Base-by-base conservation (phyloP, 2,888 invertebrate species). In the Scaptomyza tumidula region DNA sequence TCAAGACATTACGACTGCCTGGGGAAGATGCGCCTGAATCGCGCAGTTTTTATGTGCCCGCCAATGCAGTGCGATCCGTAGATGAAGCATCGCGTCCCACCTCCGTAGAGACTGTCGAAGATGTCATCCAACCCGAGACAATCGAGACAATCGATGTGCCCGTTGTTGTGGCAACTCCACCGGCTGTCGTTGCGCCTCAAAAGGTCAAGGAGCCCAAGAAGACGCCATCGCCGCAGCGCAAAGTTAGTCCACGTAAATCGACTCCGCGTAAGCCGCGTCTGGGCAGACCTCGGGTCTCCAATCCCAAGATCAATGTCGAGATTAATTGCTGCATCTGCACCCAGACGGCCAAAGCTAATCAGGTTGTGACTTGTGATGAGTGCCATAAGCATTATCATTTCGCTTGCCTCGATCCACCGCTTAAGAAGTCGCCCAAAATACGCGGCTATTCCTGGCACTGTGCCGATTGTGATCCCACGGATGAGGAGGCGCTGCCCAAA, bases 381-480 rank as follows among this genome's bases (percentile, higher is more conserved):
- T 98, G 98, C 92, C 94, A 94, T 89, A 96, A 96, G 90, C 95
- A 96, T 84, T 98, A 97, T 93, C 98, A 98, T 93, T 98, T 98
- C 91, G 95, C 95, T 69, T 98, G 98, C 92, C 93, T 98, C 86
- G 97, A 98, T 92, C 98, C 98, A 53, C 98, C 98, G 13, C 94
- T 98, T 13, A 98, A 97, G 92, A 98, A 98, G 92, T 96, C 97
- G 66, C 98, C 98, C 1, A 98, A 98, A 93, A 95, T 96, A 87
- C 95, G 98, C 58, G 98, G 98, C 35, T 98, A 98, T 91, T 97
- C 97, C 13, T 98, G 98, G 98, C 97, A 97, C 92, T 98, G 98
- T 92, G 97, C 97, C 54, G 97, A 97, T 91, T 98, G 98, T 93
- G 98, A 98, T 93, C 97, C 97, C 66, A 97, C 97, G 86, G 97